Base-by-base conservation (phyloP, 2,113 vertebrate species). In the Coreoperca whiteheadi region DNA sequence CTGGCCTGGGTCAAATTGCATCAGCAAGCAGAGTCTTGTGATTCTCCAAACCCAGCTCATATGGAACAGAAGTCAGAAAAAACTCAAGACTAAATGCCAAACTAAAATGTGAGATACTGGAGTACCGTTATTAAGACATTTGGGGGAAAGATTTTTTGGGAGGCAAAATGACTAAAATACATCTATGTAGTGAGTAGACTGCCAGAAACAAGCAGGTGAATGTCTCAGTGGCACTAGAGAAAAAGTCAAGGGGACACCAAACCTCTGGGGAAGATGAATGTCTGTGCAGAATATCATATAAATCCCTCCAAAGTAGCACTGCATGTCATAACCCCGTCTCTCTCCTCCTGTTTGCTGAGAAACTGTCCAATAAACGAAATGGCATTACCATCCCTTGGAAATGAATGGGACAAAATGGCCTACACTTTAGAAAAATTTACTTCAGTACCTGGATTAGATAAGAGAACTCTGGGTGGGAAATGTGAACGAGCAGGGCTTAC, bases 1-100 rank as follows among this genome's bases (percentile, higher is more conserved):
- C 61, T 46, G 48, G 79, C 66, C 69, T 30, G 69, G 82, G 82
- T 93, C 88, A 86, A 70, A 83, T 63, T 8, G 34, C 59, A 75
- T 25, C 21, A 14, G 43, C 56, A 71, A 56, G 48, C 68, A 61
- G 79, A 72, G 64, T 70, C 56, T 41, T 4, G 1, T 48, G 39
- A 71, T 77, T 69, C 54, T 74, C 63, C 25, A 78, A 65, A 78
- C 60, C 30, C 4, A 1, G 23, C 48, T 81, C 57, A 83, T 7
- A 53, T 59, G 53, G 21, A 76, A 39, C 34, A 46, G 61, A 64
- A 23, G 46, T 77, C 54, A 28, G 60, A 32, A 28, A 71, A 28
- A 73, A 50, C 11, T 14, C 16, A 11, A 43, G 41, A 43, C 41
- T 43, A 43, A 43, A 43, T 43, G 14, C 15, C 16, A 46, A 4